Conservation (phyloP, 2,888 invertebrate genomes). For the Coelopa pilipes region DNA sequence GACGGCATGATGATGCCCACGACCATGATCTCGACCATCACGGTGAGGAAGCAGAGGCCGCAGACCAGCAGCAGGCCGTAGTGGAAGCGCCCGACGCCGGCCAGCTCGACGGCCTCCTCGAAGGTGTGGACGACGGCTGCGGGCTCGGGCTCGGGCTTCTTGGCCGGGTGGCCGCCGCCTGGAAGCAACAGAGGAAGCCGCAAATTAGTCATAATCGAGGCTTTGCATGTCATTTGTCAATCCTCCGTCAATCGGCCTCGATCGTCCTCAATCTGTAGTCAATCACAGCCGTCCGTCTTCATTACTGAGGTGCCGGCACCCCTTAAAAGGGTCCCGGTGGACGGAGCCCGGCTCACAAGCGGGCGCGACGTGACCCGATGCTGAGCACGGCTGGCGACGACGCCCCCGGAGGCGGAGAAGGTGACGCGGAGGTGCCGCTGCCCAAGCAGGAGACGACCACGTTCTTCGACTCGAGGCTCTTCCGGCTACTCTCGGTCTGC, state of each 20-base stretch:
- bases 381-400: conserved; percentile 6
- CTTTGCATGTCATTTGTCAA: conserved; percentile 38
- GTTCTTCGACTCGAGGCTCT: conserved; percentile 58
- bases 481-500: conserved; percentile 58
- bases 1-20: conserved; percentile 75
- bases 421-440: conserved; percentile 11
- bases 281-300: conserved; percentile 38
- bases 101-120: conserved; percentile 60
- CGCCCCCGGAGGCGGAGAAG: neutral
- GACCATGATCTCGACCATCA: conserved; percentile 76
- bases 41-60: conserved; percentile 74
- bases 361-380: no score
- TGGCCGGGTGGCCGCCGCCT: conserved; percentile 35
- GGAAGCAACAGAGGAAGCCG: conserved; percentile 24
- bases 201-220: no score
- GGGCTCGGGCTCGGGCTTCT: conserved; percentile 32
- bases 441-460: conserved; percentile 41
- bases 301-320: conserved; percentile 27
- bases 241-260: no score
- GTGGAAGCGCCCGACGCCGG: conserved; percentile 75
- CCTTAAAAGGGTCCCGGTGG: conserved; percentile 21
- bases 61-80: conserved; percentile 71
- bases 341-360: no score
- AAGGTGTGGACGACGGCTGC: conserved; percentile 49
- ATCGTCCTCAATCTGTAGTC: no score